phyloP scores from a whole-genome alignment of 2,797 vertebrate genomes.

The Neosilurus mollespiculum region DNA sequence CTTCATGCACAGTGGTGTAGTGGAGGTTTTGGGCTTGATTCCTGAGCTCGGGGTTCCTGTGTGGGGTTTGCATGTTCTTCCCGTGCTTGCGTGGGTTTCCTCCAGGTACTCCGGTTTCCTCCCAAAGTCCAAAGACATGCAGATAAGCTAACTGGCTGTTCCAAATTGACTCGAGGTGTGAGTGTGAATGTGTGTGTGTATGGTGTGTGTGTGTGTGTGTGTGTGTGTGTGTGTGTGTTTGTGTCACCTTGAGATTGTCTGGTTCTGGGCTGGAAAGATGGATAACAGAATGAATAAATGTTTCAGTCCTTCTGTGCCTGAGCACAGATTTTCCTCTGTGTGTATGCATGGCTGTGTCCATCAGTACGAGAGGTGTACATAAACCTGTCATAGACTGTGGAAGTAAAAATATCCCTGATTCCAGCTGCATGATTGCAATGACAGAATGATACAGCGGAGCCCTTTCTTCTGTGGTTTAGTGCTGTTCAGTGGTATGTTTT shows the following conservation, averaged over 20 bases:
- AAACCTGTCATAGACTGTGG: background rate
- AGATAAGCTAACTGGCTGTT: too few species aligned
- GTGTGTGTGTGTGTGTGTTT: too few species aligned
- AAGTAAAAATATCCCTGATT: background rate
- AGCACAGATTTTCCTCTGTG: background rate
- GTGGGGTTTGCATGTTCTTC: too few species aligned
- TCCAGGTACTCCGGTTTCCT: too few species aligned
- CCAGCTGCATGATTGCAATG: background rate
- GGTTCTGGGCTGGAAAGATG: background rate
- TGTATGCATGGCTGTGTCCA: background rate
- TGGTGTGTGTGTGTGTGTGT: too few species aligned
- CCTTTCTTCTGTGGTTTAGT: background rate
- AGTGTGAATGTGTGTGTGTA: too few species aligned
- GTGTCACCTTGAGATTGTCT: background rate
- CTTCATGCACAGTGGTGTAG: too few species aligned
- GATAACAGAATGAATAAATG: background rate
- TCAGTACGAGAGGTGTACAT: background rate
- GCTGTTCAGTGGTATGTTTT: background rate
- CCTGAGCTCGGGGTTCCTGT: too few species aligned
- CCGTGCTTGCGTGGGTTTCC: too few species aligned
- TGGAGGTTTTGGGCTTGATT: too few species aligned
- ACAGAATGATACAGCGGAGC: background rate
- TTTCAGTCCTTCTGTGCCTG: background rate
- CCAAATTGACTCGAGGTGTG: too few species aligned
- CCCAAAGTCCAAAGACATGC: too few species aligned